Percentiles rank a stretch among this genome's conserved stretches.
Conservation (phyloP, 2,888 invertebrate species). For the Plusia festucae region DNA sequence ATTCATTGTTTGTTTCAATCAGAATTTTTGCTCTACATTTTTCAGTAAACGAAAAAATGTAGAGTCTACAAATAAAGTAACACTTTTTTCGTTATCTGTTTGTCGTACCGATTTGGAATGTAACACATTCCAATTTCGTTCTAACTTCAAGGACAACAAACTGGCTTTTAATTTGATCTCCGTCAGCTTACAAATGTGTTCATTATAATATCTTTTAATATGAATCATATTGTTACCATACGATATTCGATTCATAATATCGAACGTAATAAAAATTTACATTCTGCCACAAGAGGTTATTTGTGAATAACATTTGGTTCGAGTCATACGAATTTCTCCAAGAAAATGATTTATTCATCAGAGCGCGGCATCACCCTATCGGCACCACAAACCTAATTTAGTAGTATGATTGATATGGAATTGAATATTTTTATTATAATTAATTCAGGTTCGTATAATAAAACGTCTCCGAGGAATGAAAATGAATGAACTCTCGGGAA, state of each 20-base stretch:
- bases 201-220: neutral
- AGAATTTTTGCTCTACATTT: neutral
- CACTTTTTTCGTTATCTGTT: neutral
- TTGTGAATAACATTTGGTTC: constrained; percentile 53
- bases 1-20: neutral
- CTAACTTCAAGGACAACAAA: constrained; percentile 3
- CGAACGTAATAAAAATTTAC: constrained; percentile 60
- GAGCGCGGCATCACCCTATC: constrained; percentile 56
- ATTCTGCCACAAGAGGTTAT: constrained; percentile 53
- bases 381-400: constrained; percentile 59
- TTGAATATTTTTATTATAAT: constrained; percentile 58
- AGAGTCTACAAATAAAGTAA: neutral
- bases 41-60: neutral
- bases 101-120: neutral
- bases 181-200: constrained; percentile 2
- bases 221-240: constrained; percentile 4
- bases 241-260: constrained; percentile 50
- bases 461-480: constrained; percentile 28
- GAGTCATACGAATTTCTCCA: constrained; percentile 58
- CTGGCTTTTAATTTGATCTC: constrained; percentile 4
- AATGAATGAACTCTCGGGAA: constrained; percentile 18
- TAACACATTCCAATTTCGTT: neutral
- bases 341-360: constrained; percentile 67
- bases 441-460: constrained; percentile 44
- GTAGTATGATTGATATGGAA: constrained; percentile 56